Base-by-base conservation (phyloP, 2,797 vertebrate genomes). In the Leptatherina wallacei region DNA sequence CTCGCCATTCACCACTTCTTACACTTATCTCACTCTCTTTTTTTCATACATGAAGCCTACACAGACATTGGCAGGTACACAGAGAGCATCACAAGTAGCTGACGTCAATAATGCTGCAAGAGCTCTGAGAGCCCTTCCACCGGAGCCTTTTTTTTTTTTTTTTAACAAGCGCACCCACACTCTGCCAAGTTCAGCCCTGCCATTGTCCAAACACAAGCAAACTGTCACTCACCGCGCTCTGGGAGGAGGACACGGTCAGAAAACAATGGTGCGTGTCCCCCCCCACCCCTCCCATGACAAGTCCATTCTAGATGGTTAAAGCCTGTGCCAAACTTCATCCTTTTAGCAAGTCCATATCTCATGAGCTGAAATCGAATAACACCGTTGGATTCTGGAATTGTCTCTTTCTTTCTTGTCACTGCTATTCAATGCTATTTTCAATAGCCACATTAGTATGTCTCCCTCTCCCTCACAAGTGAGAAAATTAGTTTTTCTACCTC, bases 401-500 rank as follows among this genome's bases (percentile, higher is more conserved):
- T 55, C 65, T 70, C 57, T 42, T 64, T 67, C 60, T 77, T 56
- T 54, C 71, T 76, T 69, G 72, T 78, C 73, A 60, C 73, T 69
- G 33, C 77, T 64, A 79, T 81, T 86, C 83, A 73, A 62, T 62
- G 73, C 78, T 71, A 63, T 81, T 91, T 91, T 85, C 89, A 88
- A 87, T 78, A 75, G 81, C 77, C 83, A 85, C 85, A 91, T 92
- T 91, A 91, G 88, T 88, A 88, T 85, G 78, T 89, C 78, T 72
- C 71, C 40, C 66, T 73, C 49, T 61, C 75, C 62, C 80, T 84
- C 84, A 77, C 78, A 69, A 85, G 83, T 86, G 86, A 86, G 90
- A 90, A 93, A 93, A 93, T 93, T 63, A 88, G 85, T 88, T 90
- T 89, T 85, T 91, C 88, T 92, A 89, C 91, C 89, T 91, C 90